Evolutionary conservation across 2,888 invertebrate species (phyloP).

Genomic region (Andricus curvator): DNA sequence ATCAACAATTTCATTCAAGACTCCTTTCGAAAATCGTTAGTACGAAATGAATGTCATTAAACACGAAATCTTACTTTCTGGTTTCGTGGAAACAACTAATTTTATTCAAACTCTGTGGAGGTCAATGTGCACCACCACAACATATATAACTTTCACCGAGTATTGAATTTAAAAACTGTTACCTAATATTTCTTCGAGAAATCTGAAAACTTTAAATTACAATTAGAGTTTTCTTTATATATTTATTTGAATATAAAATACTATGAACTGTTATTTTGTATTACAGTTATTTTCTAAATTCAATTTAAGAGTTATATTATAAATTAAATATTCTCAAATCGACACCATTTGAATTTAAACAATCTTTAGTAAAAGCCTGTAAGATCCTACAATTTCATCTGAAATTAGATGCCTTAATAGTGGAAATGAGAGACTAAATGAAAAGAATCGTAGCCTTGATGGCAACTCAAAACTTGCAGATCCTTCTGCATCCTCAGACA

Average conservation of each 20-base stretch:
- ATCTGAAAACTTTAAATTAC: background rate
- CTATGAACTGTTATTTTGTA: no score
- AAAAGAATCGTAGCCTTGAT: background rate
- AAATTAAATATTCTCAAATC: background rate
- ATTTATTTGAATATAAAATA: no score
- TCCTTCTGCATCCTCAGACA: background rate
- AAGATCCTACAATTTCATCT: background rate
- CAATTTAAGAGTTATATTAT: background rate
- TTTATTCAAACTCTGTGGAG: slow-evolving; percentile 31
- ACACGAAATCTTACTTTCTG: background rate
- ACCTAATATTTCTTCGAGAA: background rate
- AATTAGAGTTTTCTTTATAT: no score
- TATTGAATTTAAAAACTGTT: slow-evolving; percentile 2
- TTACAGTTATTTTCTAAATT: no score
- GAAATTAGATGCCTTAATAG: background rate
- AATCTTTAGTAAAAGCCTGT: background rate
- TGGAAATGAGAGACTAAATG: background rate
- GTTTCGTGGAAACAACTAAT: slow-evolving; percentile 14
- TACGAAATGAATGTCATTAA: background rate
- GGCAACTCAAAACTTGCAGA: slow-evolving; percentile 4
- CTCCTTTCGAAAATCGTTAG: background rate
- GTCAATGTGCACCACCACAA: slow-evolving; percentile 9
- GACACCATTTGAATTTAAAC: background rate
- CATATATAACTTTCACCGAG: slow-evolving; percentile 19
- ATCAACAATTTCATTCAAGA: background rate